Base-by-base conservation (phyloP, 2,888 invertebrate genomes). In the Azorinus chamasolen region DNA sequence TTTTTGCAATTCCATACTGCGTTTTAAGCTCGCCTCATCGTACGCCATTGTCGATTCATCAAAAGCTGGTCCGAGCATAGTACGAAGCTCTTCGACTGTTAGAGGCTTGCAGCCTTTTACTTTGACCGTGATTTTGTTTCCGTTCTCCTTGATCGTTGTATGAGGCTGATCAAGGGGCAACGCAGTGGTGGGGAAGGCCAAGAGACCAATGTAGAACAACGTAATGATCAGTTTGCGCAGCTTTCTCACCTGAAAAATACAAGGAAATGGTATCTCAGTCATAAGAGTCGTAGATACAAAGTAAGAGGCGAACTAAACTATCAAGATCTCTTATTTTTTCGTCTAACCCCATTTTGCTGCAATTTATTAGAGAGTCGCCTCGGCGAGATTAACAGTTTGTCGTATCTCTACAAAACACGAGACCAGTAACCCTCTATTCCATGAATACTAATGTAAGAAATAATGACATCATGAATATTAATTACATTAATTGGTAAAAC, bases 1-100 rank as follows among this genome's bases (percentile, higher is more conserved):
- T 62, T 71, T 61, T 54, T 82, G 73, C 22, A 58, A 46, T 41
- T 64, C 54, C 37, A 58, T 59, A 66, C 73, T 79, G 25, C 86
- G 72, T 70, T 89, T 87, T 10, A 71, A 27, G 22, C 48, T 59
- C 27, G 64, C 79, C 55, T 81, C 72, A 46, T 87, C 83, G 37
- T 76, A 53, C n/a, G 86, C 83, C 90, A 89, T 90, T 32, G 78
- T 81, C n/a, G 57, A 79, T 16, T 73, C 68, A 64, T 90, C 90
- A 59, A 81, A 87, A 8, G 77, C 82, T n/a, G 77, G 48, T 3
- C 89, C 88, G 85, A 88, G 85, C 46, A 70, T 69, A 20, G 70
- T 61, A 39, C 78, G 79, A n/a, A 88, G 81, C 25, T 86, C 83
- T 14, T 84, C 72, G 6, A 71, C 48, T 8, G 87, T 68, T 24